Base-by-base conservation (phyloP, 2,888 invertebrate species). In the Amphipoea lucens region DNA sequence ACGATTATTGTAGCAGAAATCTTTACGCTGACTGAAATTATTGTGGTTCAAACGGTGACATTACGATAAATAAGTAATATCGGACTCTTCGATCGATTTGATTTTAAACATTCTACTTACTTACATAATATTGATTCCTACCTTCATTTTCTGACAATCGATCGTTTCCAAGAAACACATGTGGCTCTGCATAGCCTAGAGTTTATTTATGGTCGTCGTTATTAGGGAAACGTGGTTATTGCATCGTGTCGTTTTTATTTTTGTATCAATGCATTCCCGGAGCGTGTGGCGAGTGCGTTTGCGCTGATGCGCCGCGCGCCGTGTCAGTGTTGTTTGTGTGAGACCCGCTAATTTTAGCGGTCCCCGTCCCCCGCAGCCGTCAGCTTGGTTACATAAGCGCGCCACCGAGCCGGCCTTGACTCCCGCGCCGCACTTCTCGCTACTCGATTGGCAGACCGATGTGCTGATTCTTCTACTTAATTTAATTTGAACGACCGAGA, bases 321-420 rank as follows among this genome's bases (percentile, higher is more conserved):
- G 89, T 91, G 93, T 91, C 90, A 91, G 90, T 92, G 93, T 94
- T 95, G 94, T 95, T 95, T 95, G 95, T 94, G 94, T 90, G 94
- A 94, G 94, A 94, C 94, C 91, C 90, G 94, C 95, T 96, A 96
- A 96, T 95, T 95, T 96, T 96, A 96, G 95, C 96, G 92, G 90
- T 90, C 86, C 89, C 88, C 93, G 92, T 92, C 94, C 94, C 95
- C 95, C 95, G 92, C 94, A 85, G 90, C 60, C 85, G 77, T 62
- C 84, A 77, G 85, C 72, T 74, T 88, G 90, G 93, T 97, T 96
- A 96, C 90, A 94, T 97, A 96, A 97, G 92, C 94, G 93, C 94
- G 94, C 94, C 94, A 94, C 93, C 89, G 84, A 80, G 81, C 88
- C 93, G 96, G 96, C 97, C 97, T 97, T 97, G 97, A 97, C 96